phyloP scores from a whole-genome alignment of 2,797 vertebrate genomes.

The Phrynocephalus guinanensis region DNA sequence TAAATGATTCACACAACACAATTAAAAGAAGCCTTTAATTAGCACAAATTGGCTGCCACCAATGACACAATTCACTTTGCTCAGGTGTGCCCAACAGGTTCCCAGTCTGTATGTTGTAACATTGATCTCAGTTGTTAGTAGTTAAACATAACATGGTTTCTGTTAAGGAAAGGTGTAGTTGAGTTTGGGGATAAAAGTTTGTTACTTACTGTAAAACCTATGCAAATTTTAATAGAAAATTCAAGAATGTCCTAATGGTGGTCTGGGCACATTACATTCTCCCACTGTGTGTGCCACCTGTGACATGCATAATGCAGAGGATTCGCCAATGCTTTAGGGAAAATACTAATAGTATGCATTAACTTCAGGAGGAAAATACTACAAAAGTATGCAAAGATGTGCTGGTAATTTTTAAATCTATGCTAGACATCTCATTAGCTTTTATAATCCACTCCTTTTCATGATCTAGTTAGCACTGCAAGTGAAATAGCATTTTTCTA shows the following conservation, averaged over 20 bases:
- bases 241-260: background rate
- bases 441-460: background rate
- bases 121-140: too few species aligned
- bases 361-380: background rate
- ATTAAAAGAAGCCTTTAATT: too few species aligned
- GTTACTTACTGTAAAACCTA: too few species aligned
- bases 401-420: background rate
- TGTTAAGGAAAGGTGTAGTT: too few species aligned
- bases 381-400: background rate
- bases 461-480: background rate
- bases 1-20: too few species aligned
- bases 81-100: too few species aligned
- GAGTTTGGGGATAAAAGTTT: too few species aligned
- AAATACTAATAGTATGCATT: background rate
- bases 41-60: too few species aligned
- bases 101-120: too few species aligned
- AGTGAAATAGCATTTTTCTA: background rate
- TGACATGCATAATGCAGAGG: accelerated
- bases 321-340: background rate
- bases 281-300: background rate
- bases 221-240: too few species aligned
- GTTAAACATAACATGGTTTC: too few species aligned
- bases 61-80: too few species aligned
- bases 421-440: background rate
- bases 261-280: background rate